Conservation (phyloP, 1,140 invertebrate genomes). For the Sitobion miscanthi region DNA sequence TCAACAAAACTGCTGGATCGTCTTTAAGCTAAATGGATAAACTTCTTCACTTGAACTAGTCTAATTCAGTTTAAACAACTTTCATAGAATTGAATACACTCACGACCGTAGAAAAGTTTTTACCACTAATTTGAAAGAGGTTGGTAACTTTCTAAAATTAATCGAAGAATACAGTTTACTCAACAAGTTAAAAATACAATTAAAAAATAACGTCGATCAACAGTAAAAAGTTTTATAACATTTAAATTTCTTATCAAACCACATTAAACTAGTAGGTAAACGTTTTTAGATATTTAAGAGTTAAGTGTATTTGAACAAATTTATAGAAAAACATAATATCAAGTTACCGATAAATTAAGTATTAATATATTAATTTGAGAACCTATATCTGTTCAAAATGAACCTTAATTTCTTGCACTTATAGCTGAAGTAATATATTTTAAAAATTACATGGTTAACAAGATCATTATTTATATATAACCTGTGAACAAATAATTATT, state of each 20-base stretch:
- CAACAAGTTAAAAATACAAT: neutral
- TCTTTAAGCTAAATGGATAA: slow-evolving; percentile 44
- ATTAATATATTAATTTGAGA: too few relatives aligned
- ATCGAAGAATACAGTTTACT: slow-evolving; percentile 1
- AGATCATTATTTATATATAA: neutral
- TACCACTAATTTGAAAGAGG: slow-evolving; percentile 50
- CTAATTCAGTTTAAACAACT: slow-evolving; percentile 51
- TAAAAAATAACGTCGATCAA: slow-evolving; percentile 27
- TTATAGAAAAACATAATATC: neutral
- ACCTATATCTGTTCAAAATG: neutral
- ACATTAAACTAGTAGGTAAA: neutral
- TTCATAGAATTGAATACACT: slow-evolving; percentile 43
- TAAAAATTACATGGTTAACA: neutral
- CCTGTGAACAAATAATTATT: neutral
- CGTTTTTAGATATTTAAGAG: neutral
- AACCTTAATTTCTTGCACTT: neutral
- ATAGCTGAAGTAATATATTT: neutral
- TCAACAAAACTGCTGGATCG: slow-evolving; percentile 39
- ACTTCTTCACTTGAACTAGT: slow-evolving; percentile 38
- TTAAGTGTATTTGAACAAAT: neutral
- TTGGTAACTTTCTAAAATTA: slow-evolving; percentile 38
- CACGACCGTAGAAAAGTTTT: slow-evolving; percentile 18
- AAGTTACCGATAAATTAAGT: too few relatives aligned
- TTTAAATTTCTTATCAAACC: neutral
- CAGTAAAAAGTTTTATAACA: neutral